A percentile compares a stretch with the other conserved stretches of the same genome.
Evolutionary conservation across 2,888 invertebrate species (phyloP).

Genomic region (Willowsia nigromaculata): DNA sequence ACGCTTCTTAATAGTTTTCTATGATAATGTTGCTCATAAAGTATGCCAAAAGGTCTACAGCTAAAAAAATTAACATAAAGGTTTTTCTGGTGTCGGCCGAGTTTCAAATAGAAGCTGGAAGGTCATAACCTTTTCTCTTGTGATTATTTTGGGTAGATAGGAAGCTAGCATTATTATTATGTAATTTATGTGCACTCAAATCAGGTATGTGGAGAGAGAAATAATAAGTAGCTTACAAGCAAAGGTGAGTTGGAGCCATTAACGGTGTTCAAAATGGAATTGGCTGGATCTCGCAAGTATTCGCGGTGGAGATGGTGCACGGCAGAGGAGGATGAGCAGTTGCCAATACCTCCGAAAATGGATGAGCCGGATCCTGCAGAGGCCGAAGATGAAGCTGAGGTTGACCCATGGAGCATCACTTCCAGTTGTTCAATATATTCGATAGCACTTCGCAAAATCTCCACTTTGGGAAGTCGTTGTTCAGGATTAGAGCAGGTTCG

Average conservation of each 20-base stretch:
- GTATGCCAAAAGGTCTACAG: not conserved
- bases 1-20: not conserved
- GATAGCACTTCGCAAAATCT: constrained; percentile 97
- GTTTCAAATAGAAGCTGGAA: not conserved
- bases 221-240: constrained; percentile 71
- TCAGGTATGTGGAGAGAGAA: not conserved
- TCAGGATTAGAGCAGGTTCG: constrained; percentile 97
- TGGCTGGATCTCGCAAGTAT: constrained; percentile 74
- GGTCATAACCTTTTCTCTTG: not conserved
- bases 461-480: constrained; percentile 97
- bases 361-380: constrained; percentile 62
- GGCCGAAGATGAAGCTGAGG: constrained; percentile 59
- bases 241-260: constrained; percentile 74
- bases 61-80: not conserved
- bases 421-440: constrained; percentile 97
- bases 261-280: constrained; percentile 70
- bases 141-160: not conserved
- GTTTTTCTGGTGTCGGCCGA: not conserved
- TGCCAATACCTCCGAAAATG: constrained; percentile 16
- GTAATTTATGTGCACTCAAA: not conserved
- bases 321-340: constrained; percentile 34
- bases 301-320: constrained; percentile 72
- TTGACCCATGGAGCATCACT: constrained; percentile 86
- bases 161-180: not conserved
- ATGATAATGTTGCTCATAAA: not conserved